phyloP scores from a whole-genome alignment of 2,797 vertebrate species.

The Galago senegalensis region DNA sequence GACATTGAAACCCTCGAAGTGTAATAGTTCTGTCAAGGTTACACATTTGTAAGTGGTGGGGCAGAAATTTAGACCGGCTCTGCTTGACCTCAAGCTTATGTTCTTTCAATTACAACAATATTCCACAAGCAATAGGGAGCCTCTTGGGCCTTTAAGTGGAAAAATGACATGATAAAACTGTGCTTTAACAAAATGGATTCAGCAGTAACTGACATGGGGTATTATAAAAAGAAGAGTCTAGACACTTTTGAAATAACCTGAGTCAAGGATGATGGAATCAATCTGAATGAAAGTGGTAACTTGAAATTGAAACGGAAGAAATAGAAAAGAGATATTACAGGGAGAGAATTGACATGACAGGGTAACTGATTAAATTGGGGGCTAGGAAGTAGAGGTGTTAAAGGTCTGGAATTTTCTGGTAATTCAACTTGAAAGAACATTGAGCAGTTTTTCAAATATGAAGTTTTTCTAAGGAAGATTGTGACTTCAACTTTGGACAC shows the following conservation, averaged over 20 bases:
- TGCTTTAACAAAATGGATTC: conserved; percentile 46
- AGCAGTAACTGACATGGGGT: neutral
- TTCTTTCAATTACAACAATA: conserved; percentile 27
- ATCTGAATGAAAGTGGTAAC: conserved; percentile 14
- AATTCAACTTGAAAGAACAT: neutral
- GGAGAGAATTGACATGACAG: neutral
- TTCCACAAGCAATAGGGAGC: neutral
- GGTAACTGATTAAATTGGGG: neutral
- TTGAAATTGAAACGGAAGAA: conserved; percentile 50
- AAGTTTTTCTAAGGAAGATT: neutral
- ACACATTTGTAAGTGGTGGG: accelerated
- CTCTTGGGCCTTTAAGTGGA: conserved; percentile 1
- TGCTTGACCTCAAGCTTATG: neutral
- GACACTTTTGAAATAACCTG: neutral
- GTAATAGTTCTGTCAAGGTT: neutral
- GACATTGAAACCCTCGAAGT: neutral
- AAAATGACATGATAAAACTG: conserved; percentile 12
- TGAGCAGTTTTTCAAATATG: neutral
- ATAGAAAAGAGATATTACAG: neutral
- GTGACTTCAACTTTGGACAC: neutral
- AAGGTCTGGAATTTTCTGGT: neutral
- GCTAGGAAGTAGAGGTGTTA: neutral
- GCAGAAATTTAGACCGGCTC: neutral
- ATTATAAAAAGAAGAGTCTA: neutral
- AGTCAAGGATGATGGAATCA: conserved; percentile 33